A percentile compares a stretch with the other conserved stretches of the same genome.
These are phyloP conservation scores for Listronotus oregonensis DNA, from an alignment of 1,140 invertebrate genomes.

Conservation along the genomic window DNA sequence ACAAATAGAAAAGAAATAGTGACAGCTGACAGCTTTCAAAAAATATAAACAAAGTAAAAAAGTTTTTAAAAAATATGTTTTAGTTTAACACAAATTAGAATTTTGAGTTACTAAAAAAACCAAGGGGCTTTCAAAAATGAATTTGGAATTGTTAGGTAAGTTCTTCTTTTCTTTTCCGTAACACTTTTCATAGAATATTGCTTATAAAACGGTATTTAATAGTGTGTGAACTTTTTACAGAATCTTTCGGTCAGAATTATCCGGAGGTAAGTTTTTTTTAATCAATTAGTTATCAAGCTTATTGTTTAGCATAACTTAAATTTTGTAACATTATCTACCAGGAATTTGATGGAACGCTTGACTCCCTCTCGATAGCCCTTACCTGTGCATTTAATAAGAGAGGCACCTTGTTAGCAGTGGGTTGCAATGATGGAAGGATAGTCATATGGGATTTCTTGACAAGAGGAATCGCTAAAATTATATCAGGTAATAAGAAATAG, in stretches of 20 bases:
- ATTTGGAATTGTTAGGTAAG: conserved; percentile 76
- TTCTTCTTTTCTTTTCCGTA: conserved; percentile 14
- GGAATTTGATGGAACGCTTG: conserved; percentile 84
- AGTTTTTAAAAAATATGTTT: too few relatives aligned
- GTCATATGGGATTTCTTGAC: conserved; percentile 99
- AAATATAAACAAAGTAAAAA: too few relatives aligned
- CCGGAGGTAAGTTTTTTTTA: conserved; percentile 73
- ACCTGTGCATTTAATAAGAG: conserved; percentile 96
- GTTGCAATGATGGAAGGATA: conserved; percentile 97
- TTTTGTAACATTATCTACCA: conserved; percentile 51
- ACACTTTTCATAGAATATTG: conserved; percentile 13
- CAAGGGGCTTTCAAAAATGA: conserved; percentile 59
- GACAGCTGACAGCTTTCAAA: too few relatives aligned
- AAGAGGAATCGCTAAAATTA: conserved; percentile 92
- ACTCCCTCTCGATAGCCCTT: conserved; percentile 87
- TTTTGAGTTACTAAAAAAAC: too few relatives aligned
- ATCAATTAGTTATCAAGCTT: too few relatives aligned
- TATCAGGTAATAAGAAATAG: conserved; percentile 28
- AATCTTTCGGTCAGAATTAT: conserved; percentile 98
- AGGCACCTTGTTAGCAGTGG: conserved; percentile 95
- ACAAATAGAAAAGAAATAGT: too few relatives aligned
- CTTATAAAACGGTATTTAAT: conserved; percentile 35
- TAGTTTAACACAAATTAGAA: too few relatives aligned
- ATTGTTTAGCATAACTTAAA: too few relatives aligned
- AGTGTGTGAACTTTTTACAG: conserved; percentile 64